These are phyloP conservation scores for Epinephelus fuscoguttatus DNA, from an alignment of 2,113 vertebrate species.

Conservation along the genomic window DNA sequence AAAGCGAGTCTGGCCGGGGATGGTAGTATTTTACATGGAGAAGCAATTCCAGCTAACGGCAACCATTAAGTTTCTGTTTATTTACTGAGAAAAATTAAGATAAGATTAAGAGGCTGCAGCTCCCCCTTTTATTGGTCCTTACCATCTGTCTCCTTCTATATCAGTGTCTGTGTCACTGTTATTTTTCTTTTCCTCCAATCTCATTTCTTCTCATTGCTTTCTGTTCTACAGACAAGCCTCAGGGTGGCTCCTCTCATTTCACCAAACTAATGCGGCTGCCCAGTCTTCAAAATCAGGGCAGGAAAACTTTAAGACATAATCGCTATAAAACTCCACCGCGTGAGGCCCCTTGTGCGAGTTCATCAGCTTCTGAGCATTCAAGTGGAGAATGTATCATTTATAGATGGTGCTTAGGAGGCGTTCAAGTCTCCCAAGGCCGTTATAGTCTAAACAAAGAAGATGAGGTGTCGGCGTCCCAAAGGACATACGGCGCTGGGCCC, in stretches of 20 bases:
- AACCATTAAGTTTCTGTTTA: conserved; percentile 63
- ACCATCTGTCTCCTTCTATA: conserved; percentile 57
- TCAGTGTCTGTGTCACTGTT: conserved; percentile 8
- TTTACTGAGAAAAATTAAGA: conserved; percentile 68
- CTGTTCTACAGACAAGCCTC: conserved; percentile 1
- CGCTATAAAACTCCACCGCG: conserved; percentile 39
- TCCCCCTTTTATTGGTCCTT: conserved; percentile 50
- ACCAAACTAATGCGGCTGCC: conserved; percentile 30
- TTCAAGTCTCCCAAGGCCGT: conserved; percentile 48
- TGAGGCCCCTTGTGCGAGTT: conserved; percentile 33
- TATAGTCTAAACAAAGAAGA: conserved; percentile 71
- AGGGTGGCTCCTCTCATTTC: conserved; percentile 33
- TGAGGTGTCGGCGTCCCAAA: conserved; percentile 52
- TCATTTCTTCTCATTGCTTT: conserved; percentile 14
- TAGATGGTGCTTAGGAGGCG: conserved; percentile 47
- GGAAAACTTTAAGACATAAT: conserved; percentile 19
- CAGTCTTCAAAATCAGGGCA: conserved; percentile 32
- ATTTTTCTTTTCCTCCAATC: conserved; percentile 11
- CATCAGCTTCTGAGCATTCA: conserved; percentile 50
- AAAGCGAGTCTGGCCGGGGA: background rate
- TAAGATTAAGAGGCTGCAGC: conserved; percentile 62
- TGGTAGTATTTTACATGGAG: conserved; percentile 42
- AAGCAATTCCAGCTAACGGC: conserved; percentile 57
- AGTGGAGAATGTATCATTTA: conserved; percentile 65
- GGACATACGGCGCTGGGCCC: conserved; percentile 21